Evolutionary conservation across 2,113 vertebrate genomes (phyloP).

Genomic region (Cisticola juncidis): DNA sequence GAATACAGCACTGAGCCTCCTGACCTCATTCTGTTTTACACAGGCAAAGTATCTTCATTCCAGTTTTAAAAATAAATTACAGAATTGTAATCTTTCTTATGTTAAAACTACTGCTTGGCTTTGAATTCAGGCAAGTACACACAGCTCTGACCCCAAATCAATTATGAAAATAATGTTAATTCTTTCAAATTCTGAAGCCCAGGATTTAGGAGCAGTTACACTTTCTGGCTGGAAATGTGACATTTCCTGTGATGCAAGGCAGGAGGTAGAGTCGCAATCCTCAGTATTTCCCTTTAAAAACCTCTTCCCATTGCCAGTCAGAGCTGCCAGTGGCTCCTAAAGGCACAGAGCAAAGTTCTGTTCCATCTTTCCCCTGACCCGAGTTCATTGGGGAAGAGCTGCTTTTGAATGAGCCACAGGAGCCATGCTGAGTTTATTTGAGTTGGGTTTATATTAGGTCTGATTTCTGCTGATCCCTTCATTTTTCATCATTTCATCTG

Average conservation of each 20-base stretch:
- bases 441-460: slow-evolving; percentile 16
- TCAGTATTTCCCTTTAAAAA: background rate
- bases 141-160: background rate
- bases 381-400: background rate
- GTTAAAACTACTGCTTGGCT: background rate
- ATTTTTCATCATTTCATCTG: slow-evolving; percentile 28
- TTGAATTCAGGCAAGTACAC: background rate
- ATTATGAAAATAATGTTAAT: background rate
- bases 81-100: background rate
- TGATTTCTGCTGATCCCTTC: slow-evolving; percentile 42
- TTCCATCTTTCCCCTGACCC: background rate
- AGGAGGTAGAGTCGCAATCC: background rate
- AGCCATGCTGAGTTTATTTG: slow-evolving; percentile 50
- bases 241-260: background rate
- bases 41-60: background rate
- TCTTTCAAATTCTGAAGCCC: background rate
- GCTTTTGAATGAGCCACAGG: slow-evolving; percentile 4
- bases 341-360: background rate
- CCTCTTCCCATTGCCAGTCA: background rate
- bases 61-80: background rate
- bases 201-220: background rate
- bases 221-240: background rate
- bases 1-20: background rate
- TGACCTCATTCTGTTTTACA: background rate
- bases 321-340: background rate